These are phyloP conservation scores for Chrysemys picta DNA, from an alignment of 2,113 vertebrate species.

Conservation along the genomic window DNA sequence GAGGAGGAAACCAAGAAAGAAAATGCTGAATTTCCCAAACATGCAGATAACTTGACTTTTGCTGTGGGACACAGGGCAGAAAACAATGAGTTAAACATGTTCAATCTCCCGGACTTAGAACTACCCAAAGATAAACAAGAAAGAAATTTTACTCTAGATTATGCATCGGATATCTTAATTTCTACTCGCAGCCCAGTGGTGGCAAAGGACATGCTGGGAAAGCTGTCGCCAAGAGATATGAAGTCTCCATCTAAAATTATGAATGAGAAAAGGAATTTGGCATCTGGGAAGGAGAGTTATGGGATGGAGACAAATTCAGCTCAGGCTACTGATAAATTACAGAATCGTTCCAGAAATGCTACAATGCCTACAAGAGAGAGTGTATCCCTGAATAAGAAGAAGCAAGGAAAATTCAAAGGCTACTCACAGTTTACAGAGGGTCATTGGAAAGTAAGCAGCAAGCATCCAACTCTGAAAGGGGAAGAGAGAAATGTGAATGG, in stretches of 20 bases:
- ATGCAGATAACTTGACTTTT: neutral
- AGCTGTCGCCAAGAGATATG: neutral
- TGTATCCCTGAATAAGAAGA: neutral
- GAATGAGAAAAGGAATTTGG: conserved; percentile 69
- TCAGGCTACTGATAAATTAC: conserved; percentile 32
- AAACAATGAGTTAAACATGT: neutral
- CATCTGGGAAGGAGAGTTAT: conserved; percentile 67
- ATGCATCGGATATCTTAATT: neutral
- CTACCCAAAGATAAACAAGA: conserved; percentile 1
- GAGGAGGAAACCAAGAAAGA: neutral
- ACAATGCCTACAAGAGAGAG: conserved; percentile 15
- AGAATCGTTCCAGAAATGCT: conserved; percentile 32
- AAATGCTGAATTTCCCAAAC: neutral
- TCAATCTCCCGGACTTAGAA: neutral
- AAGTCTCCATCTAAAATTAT: conserved; percentile 62
- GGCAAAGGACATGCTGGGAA: conserved; percentile 43
- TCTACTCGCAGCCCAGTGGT: conserved; percentile 12
- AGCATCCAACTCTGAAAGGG: neutral
- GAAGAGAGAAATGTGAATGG: conserved; percentile 4
- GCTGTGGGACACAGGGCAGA: neutral
- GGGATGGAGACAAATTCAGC: conserved; percentile 37
- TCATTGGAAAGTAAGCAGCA: conserved; percentile 3
- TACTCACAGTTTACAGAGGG: neutral
- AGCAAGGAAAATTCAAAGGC: neutral
- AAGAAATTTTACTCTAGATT: conserved; percentile 7